Evolutionary conservation across 2,888 invertebrate genomes (phyloP).

Genomic region (Stenodema calcarata): DNA sequence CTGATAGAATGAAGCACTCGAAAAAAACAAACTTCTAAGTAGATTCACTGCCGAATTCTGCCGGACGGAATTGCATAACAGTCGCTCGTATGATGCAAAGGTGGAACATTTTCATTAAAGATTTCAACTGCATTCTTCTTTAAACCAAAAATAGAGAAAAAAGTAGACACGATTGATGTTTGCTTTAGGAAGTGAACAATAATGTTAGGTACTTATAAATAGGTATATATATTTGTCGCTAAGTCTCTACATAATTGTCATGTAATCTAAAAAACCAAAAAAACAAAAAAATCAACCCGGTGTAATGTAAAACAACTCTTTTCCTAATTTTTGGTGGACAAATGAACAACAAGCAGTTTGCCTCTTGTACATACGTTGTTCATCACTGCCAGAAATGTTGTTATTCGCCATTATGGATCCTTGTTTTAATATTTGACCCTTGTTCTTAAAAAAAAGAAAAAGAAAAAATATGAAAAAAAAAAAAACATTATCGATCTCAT

Average conservation of each 20-base stretch:
- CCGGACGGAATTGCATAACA: slow-evolving; percentile 25
- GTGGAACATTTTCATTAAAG: slow-evolving; percentile 32
- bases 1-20: not conserved
- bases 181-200: slow-evolving; percentile 50
- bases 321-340: slow-evolving; percentile 47
- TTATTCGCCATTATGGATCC: slow-evolving; percentile 50
- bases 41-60: slow-evolving; percentile 7
- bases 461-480: slow-evolving; percentile 37
- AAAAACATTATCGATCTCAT: slow-evolving; percentile 38
- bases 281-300: slow-evolving; percentile 42
- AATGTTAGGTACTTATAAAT: slow-evolving; percentile 53
- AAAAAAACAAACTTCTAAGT: not conserved
- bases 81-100: slow-evolving; percentile 20
- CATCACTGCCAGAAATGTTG: slow-evolving; percentile 55
- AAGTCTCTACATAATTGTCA: slow-evolving; percentile 50
- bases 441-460: slow-evolving; percentile 46
- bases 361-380: slow-evolving; percentile 55
- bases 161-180: slow-evolving; percentile 51
- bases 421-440: slow-evolving; percentile 48
- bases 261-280: slow-evolving; percentile 38
- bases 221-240: slow-evolving; percentile 52
- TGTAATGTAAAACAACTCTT: slow-evolving; percentile 35
- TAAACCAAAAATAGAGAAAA: slow-evolving; percentile 48
- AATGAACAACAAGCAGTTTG: slow-evolving; percentile 52
- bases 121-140: slow-evolving; percentile 52